phyloP scores from a whole-genome alignment of 2,797 vertebrate species.

The Heteromormyrus szaboi region DNA sequence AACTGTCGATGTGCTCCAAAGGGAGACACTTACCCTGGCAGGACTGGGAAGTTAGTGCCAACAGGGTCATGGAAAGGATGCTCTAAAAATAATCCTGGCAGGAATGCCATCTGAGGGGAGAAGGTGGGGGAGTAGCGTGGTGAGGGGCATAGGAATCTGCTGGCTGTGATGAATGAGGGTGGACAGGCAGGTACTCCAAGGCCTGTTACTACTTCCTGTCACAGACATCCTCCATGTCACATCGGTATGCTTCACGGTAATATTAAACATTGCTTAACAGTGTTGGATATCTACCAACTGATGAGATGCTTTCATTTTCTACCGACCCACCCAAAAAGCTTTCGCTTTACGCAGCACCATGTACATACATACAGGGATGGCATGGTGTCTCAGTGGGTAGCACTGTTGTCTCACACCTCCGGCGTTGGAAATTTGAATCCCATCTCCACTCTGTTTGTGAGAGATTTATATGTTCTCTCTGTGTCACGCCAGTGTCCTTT shows the following conservation, averaged over 20 bases:
- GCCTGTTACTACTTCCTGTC: constrained; percentile 62
- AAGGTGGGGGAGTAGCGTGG: constrained; percentile 71
- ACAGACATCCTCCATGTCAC: constrained; percentile 23
- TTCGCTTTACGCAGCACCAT: not conserved
- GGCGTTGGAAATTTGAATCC: not conserved
- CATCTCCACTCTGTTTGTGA: not conserved
- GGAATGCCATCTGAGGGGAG: constrained; percentile 64
- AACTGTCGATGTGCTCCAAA: constrained; percentile 76
- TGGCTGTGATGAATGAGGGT: constrained; percentile 56
- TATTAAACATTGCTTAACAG: not conserved
- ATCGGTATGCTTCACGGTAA: not conserved
- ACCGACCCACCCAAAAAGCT: not conserved
- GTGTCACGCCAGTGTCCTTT: not conserved
- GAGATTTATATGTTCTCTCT: not conserved
- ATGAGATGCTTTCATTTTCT: not conserved
- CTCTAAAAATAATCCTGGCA: constrained; percentile 78
- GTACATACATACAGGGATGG: not conserved
- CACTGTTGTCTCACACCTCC: not conserved
- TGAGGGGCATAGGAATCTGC: constrained; percentile 47
- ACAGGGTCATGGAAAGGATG: constrained; percentile 70
- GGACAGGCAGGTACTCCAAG: constrained; percentile 65
- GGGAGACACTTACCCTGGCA: constrained; percentile 66
- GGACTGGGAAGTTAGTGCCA: constrained; percentile 71
- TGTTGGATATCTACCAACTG: not conserved
- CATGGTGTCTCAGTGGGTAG: not conserved